These are phyloP conservation scores for Antechinus flavipes DNA, from an alignment of 2,113 vertebrate species.

Conservation along the genomic window DNA sequence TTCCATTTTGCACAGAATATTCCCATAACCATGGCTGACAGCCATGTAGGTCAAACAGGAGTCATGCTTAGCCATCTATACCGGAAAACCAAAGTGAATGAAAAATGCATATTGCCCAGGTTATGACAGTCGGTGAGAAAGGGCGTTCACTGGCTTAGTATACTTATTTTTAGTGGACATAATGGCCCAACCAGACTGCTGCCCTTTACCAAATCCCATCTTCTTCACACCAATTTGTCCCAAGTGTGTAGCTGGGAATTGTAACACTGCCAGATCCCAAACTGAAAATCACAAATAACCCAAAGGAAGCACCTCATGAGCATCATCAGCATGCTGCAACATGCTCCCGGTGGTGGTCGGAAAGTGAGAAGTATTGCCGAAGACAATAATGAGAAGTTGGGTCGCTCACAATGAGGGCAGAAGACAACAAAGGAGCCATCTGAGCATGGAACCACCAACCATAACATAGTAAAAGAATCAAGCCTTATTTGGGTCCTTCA, in stretches of 20 bases:
- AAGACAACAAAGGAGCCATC: background rate
- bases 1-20: background rate
- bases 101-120: background rate
- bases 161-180: background rate
- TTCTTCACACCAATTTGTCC: background rate
- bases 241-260: background rate
- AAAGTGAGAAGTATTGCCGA: background rate
- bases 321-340: background rate
- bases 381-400: background rate
- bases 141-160: background rate
- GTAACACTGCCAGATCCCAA: background rate
- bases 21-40: background rate
- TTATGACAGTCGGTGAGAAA: background rate
- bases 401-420: background rate
- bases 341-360: background rate
- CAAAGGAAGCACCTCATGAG: background rate
- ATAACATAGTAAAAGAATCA: background rate
- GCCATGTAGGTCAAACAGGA: background rate
- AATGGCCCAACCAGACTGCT: background rate
- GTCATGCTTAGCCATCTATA: background rate
- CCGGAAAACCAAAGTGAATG: background rate
- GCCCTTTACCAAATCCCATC: background rate
- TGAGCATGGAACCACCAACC: background rate
- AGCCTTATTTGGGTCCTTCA: background rate
- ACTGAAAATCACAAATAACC: background rate